Evolutionary conservation across 2,113 vertebrate genomes (phyloP), one percentile per base, ranked within the genome.

Genomic region (Meleagris gallopavo): DNA sequence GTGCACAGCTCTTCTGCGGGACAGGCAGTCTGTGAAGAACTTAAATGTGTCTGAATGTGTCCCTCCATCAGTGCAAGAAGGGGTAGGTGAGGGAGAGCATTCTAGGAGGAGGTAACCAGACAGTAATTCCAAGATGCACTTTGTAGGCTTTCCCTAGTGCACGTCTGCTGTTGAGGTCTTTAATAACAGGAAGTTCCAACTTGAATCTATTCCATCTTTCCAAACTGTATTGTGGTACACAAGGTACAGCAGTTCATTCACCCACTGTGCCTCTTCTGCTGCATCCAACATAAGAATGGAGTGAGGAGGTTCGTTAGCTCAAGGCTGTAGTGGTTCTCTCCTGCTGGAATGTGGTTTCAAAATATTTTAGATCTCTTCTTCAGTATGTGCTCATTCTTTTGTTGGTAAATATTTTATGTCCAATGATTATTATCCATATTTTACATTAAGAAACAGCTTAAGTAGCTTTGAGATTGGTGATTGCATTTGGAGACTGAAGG

Each of bases 161-260:
- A 41, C 72, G 86, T 86, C 93, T 82, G 62, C 93, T 96, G 95
- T 85, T 95, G 87, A 96, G 45, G 88, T 85, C 89, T 95, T 97
- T 83, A 95, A 86, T 94, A 96, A 93, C 62, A 92, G 91, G 83
- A 86, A 96, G 86, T 92, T 95, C 90, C 81, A 71, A 85, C 82
- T 95, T 97, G 78, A 46, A 66, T 79, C 80, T 72, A 79, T 81
- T 91, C 34, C 32, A 32, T 90, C 86, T 96, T 97, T 94, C 83
- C 94, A 95, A 32, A 19, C 18, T 19, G 55, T 57, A 2, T 4
- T 57, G 55, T 32, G 10, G 30, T 19, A 19, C 30, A 32, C 30
- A 19, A 32, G 65, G 60, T 30, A 29, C 25, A 48, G 7, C 15
- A 19, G 58, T 70, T 69, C 60, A 45, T 75, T 78, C 55, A 7